phyloP scores from a whole-genome alignment of 2,888 invertebrate genomes.

The Scaptomyza reducta region DNA sequence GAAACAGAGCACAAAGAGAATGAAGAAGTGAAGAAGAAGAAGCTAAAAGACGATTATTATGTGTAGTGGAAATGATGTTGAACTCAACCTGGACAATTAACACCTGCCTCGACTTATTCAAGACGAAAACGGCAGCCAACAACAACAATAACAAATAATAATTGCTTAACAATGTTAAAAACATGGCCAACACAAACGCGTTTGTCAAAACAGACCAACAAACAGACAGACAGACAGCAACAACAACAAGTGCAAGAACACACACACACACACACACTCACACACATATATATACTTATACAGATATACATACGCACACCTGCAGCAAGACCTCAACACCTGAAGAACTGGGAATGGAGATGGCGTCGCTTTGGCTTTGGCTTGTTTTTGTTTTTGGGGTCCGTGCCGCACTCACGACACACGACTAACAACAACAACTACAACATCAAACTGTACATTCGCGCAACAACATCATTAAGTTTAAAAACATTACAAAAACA shows the following conservation, averaged over 20 bases:
- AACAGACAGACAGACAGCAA: constrained; percentile 12
- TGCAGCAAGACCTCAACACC: constrained; percentile 38
- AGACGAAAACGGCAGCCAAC: constrained; percentile 43
- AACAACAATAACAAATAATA: constrained; percentile 75
- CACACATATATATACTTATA: no score
- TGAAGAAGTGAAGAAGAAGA: not conserved
- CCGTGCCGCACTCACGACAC: constrained; percentile 58
- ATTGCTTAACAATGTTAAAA: constrained; percentile 69
- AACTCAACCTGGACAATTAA: constrained; percentile 61
- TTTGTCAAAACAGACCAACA: constrained; percentile 62
- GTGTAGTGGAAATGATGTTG: not conserved
- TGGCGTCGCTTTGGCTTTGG: constrained; percentile 33
- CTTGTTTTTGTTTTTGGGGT: constrained; percentile 1
- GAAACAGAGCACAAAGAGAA: no score
- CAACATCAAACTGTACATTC: constrained; percentile 38
- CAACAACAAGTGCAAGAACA: constrained; percentile 26
- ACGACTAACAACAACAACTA: constrained; percentile 45
- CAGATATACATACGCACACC: constrained; percentile 9
- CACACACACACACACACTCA: constrained; percentile 13
- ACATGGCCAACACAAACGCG: constrained; percentile 77
- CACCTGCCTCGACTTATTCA: constrained; percentile 66
- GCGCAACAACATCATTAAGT: constrained; percentile 72
- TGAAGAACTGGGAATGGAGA: constrained; percentile 31
- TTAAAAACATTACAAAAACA: constrained; percentile 44
- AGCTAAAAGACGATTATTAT: constrained; percentile 7